Evolutionary conservation across 2,888 invertebrate species (phyloP).

Genomic region (Gasteruption jaculator): DNA sequence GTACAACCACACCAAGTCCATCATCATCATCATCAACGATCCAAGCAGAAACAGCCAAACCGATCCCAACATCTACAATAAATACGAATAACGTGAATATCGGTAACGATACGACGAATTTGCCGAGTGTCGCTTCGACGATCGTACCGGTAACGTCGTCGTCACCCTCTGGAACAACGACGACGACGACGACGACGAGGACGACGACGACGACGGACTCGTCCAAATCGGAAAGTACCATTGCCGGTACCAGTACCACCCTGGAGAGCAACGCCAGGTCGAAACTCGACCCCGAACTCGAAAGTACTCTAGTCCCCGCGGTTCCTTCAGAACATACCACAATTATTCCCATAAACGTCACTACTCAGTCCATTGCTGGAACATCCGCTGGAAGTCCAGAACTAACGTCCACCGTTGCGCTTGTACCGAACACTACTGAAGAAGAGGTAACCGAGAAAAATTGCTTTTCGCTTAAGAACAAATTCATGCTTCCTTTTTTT

Average conservation of each 20-base stretch:
- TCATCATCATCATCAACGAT: slow-evolving; percentile 29
- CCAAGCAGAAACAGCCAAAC: slow-evolving; percentile 26
- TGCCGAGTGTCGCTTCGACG: slow-evolving; percentile 7
- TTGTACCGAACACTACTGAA: slow-evolving; percentile 38
- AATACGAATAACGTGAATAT: no score
- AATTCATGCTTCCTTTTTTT: slow-evolving; percentile 36
- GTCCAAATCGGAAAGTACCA: slow-evolving; percentile 27
- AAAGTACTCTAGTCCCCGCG: slow-evolving; percentile 24
- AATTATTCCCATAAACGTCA: slow-evolving; percentile 18
- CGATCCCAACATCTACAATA: slow-evolving; percentile 32
- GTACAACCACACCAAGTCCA: slow-evolving; percentile 30
- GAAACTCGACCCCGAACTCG: slow-evolving; percentile 25
- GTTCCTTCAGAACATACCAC: slow-evolving; percentile 30
- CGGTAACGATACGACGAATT: slow-evolving; percentile 4
- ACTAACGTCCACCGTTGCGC: slow-evolving; percentile 32
- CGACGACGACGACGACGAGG: slow-evolving; percentile 21
- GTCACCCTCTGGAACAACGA: slow-evolving; percentile 24
- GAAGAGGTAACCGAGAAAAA: slow-evolving; percentile 52
- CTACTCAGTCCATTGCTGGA: slow-evolving; percentile 20
- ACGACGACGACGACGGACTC: slow-evolving; percentile 25
- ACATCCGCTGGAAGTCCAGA: slow-evolving; percentile 27
- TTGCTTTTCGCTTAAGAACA: no score
- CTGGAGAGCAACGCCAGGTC: slow-evolving; percentile 30
- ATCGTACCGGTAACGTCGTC: slow-evolving; percentile 19
- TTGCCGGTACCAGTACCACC: no score